Evolutionary conservation across 2,888 invertebrate species (phyloP).

Genomic region (Melinaea menophilus): DNA sequence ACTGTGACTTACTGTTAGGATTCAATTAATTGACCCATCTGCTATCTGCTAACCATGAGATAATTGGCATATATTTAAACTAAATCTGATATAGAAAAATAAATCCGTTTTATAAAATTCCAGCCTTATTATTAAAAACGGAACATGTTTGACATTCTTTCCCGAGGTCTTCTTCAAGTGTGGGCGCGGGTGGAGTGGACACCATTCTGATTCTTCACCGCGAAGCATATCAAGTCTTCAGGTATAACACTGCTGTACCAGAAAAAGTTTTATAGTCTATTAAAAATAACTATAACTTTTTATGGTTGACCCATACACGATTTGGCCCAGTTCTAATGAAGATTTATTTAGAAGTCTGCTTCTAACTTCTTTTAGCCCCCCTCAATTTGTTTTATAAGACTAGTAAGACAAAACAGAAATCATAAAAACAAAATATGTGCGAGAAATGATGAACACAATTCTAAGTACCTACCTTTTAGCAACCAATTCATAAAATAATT

Average conservation of each 20-base stretch:
- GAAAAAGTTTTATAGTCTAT: neutral
- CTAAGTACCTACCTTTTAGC: conserved; percentile 81
- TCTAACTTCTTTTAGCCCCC: conserved; percentile 36
- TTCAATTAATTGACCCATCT: too few species aligned
- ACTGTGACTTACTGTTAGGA: too few species aligned
- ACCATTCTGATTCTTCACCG: conserved; percentile 93
- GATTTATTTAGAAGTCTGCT: too few species aligned
- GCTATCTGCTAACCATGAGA: too few species aligned
- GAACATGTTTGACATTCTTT: conserved; percentile 81
- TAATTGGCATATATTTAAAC: too few species aligned
- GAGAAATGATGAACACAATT: conserved; percentile 19
- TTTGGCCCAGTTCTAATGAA: too few species aligned
- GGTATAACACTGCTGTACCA: conserved; percentile 78
- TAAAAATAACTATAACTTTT: too few species aligned
- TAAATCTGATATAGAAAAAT: neutral
- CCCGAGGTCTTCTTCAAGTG: conserved; percentile 92
- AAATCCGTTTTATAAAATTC: conserved; percentile 55
- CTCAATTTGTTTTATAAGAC: conserved; percentile 39
- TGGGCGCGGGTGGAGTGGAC: conserved; percentile 86
- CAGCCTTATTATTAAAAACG: conserved; percentile 89
- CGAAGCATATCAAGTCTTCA: conserved; percentile 84
- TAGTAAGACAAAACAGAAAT: too few species aligned
- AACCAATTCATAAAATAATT: too few species aligned
- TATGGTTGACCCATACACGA: too few species aligned
- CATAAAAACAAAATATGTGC: too few species aligned